phyloP scores from a whole-genome alignment of 2,797 vertebrate genomes.

The Eulemur albifrons region DNA sequence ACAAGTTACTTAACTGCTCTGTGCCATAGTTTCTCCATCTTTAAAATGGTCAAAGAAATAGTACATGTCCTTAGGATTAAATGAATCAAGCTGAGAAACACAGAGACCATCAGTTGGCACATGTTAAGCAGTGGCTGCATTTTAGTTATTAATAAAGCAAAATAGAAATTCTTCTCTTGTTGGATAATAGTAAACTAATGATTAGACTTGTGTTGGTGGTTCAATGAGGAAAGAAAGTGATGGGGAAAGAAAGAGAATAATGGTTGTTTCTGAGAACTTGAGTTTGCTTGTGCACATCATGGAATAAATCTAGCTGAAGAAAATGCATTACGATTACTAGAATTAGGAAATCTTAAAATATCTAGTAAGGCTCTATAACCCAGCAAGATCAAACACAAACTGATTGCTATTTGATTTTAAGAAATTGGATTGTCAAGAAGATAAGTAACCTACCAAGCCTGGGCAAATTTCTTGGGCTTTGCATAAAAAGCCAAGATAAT shows the following conservation, averaged over 20 bases:
- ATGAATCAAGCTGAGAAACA: not conserved
- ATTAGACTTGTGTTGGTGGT: not conserved
- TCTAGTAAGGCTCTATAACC: not conserved
- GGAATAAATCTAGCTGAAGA: not conserved
- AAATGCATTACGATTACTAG: not conserved
- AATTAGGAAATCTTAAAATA: slow-evolving; percentile 2
- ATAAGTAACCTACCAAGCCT: not conserved
- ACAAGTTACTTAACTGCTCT: not conserved
- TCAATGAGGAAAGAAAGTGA: not conserved
- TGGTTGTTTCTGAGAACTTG: not conserved
- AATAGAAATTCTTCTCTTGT: not conserved
- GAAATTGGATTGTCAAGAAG: not conserved
- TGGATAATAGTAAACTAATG: not conserved
- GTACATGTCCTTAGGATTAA: not conserved
- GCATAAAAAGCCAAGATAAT: not conserved
- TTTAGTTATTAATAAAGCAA: not conserved
- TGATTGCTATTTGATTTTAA: slow-evolving; percentile 4
- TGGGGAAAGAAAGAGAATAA: not conserved
- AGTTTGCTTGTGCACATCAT: not conserved
- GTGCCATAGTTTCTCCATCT: not conserved
- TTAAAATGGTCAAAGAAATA: not conserved
- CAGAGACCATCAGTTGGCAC: not conserved
- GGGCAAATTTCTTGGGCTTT: not conserved
- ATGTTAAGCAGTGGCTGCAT: not conserved
- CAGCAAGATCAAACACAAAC: slow-evolving; percentile 3